Percentiles rank a stretch among this genome's conserved stretches.
Evolutionary conservation across 2,113 vertebrate species (phyloP).

Genomic region (Rattus rattus): DNA sequence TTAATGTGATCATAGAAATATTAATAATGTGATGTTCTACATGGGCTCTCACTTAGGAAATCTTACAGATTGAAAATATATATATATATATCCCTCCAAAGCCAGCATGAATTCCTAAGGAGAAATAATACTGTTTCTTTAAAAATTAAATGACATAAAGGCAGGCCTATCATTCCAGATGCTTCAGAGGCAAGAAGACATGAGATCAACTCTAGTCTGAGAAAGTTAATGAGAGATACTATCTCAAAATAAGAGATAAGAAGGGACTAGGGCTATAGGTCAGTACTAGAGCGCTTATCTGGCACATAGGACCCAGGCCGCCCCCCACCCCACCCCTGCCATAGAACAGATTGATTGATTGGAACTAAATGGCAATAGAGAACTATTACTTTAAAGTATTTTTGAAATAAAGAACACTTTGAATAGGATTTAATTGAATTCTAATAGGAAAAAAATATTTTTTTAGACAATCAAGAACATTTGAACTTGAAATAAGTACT

Average conservation of each 20-base stretch:
- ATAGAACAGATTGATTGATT: not conserved
- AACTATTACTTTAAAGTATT: constrained; percentile 33
- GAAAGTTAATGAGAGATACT: not conserved
- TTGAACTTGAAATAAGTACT: constrained; percentile 47
- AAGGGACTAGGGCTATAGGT: not conserved
- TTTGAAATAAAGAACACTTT: constrained; percentile 41
- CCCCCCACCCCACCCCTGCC: not conserved
- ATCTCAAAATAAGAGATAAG: not conserved
- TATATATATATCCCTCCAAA: not conserved
- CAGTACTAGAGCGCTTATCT: not conserved
- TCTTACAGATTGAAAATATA: not conserved
- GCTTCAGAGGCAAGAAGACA: not conserved
- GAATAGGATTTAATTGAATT: constrained; percentile 47
- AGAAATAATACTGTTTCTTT: constrained; percentile 40
- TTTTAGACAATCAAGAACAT: constrained; percentile 60
- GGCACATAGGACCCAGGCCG: not conserved
- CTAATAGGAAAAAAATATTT: constrained; percentile 55
- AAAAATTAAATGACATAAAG: not conserved
- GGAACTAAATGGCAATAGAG: not conserved
- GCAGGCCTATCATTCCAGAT: not conserved
- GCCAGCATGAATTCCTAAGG: not conserved
- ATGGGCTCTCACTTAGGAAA: not conserved
- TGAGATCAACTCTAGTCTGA: not conserved
- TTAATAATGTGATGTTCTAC: not conserved
- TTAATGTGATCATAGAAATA: not conserved